Evolutionary conservation across 2,888 invertebrate species (phyloP).

Genomic region (Lissonota sp.): DNA sequence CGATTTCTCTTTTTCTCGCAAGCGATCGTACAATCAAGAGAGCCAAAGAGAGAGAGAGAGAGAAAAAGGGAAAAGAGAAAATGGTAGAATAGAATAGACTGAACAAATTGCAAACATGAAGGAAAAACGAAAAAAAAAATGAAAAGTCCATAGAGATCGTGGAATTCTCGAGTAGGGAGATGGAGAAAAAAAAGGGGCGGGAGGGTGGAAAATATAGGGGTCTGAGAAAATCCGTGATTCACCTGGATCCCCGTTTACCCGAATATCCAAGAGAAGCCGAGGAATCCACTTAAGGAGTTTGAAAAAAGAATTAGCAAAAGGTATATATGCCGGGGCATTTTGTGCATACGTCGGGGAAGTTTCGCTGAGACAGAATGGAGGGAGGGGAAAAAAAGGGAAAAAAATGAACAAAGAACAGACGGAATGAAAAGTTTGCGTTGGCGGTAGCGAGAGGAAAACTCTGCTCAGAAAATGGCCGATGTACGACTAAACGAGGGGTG

Average conservation of each 20-base stretch:
- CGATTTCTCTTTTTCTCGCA: no score
- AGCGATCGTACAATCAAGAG: neutral
- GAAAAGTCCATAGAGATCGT: constrained; percentile 17
- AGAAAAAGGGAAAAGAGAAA: neutral
- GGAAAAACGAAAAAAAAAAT: constrained; percentile 14
- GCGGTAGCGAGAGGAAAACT: constrained; percentile 37
- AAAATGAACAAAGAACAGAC: neutral
- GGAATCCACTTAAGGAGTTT: constrained; percentile 65
- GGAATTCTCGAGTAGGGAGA: constrained; percentile 21
- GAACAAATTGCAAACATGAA: neutral
- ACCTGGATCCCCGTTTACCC: constrained; percentile 56
- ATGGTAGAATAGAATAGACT: neutral
- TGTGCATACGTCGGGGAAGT: constrained; percentile 15
- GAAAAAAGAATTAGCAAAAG: constrained; percentile 65
- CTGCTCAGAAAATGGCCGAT: constrained; percentile 28
- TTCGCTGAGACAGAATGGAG: constrained; percentile 27
- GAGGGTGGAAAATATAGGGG: constrained; percentile 26
- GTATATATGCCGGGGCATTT: constrained; percentile 53
- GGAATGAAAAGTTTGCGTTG: constrained; percentile 44
- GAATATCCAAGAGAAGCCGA: constrained; percentile 54
- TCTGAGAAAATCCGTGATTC: constrained; percentile 48
- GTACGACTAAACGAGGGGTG: constrained; percentile 39
- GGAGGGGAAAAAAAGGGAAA: constrained; percentile 1
- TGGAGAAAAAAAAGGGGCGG: constrained; percentile 11
- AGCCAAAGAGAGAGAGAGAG: neutral